These are phyloP conservation scores for Morpho achilles DNA, from an alignment of 2,888 invertebrate genomes.

Conservation along the genomic window DNA sequence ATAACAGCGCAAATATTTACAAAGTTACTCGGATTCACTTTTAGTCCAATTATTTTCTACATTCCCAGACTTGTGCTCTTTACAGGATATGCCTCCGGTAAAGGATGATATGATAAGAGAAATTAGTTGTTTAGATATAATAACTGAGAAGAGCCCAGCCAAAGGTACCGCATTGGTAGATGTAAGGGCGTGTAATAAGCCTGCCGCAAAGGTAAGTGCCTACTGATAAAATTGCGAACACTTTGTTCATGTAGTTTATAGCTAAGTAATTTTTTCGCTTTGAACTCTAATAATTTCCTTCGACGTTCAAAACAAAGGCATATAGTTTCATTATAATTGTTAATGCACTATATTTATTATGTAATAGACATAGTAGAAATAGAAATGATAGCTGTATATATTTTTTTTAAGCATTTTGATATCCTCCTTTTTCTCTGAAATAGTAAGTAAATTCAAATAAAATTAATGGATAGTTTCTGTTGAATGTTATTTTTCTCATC, in stretches of 20 bases:
- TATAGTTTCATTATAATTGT: too few relatives aligned
- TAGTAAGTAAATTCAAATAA: too few relatives aligned
- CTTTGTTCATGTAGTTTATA: neutral
- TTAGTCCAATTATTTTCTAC: neutral
- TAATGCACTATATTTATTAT: too few relatives aligned
- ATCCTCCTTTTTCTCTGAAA: too few relatives aligned
- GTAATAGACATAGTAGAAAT: too few relatives aligned
- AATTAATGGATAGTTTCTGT: too few relatives aligned
- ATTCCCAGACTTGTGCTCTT: constrained; percentile 20
- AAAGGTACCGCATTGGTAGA: constrained; percentile 77
- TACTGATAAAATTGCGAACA: neutral
- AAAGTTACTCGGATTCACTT: constrained; percentile 1
- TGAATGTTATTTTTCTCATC: too few relatives aligned
- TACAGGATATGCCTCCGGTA: constrained; percentile 73
- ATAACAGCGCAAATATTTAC: neutral
- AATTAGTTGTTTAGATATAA: constrained; percentile 70
- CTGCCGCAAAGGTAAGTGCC: constrained; percentile 79
- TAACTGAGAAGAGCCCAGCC: constrained; percentile 69
- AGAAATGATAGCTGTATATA: too few relatives aligned
- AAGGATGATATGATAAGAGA: constrained; percentile 72
- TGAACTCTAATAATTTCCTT: too few relatives aligned
- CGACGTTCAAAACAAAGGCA: too few relatives aligned
- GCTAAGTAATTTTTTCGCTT: neutral
- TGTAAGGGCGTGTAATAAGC: constrained; percentile 84
- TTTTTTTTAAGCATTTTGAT: too few relatives aligned